A percentile compares a stretch with the other conserved stretches of the same genome.
Evolutionary conservation across 1,140 invertebrate genomes (phyloP).

Genomic region (Mylabris phalerata): DNA sequence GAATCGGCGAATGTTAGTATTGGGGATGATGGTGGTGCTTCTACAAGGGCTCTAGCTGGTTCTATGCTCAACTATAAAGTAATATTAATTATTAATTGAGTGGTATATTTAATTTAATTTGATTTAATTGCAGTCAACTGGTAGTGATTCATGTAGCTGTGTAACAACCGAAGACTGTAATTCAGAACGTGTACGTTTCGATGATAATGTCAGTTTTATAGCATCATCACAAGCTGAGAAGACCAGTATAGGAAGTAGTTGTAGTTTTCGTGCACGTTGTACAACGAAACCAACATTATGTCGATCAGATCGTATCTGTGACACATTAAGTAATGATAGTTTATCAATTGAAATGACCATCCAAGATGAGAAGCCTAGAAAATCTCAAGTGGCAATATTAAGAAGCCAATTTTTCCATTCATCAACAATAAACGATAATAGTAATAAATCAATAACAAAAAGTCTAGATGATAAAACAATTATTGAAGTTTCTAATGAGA

Average conservation of each 20-base stretch:
- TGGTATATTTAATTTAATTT: no score
- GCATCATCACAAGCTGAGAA: slow-evolving; percentile 34
- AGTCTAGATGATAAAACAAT: slow-evolving; percentile 37
- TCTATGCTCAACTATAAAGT: slow-evolving; percentile 68
- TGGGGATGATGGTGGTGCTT: slow-evolving; percentile 59
- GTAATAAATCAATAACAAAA: slow-evolving; percentile 26
- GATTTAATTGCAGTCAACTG: slow-evolving; percentile 26
- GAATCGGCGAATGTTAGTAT: slow-evolving; percentile 48
- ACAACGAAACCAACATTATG: slow-evolving; percentile 11
- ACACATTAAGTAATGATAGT: slow-evolving; percentile 37
- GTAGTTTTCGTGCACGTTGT: slow-evolving; percentile 34
- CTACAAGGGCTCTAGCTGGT: slow-evolving; percentile 68
- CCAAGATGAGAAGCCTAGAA: slow-evolving; percentile 29
- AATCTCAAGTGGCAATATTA: slow-evolving; percentile 34
- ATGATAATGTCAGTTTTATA: slow-evolving; percentile 47
- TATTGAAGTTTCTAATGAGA: slow-evolving; percentile 39
- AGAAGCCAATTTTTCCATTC: slow-evolving; percentile 38
- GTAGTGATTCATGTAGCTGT: slow-evolving; percentile 38
- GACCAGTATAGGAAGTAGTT: slow-evolving; percentile 39
- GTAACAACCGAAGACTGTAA: slow-evolving; percentile 49
- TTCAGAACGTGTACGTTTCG: slow-evolving; percentile 53
- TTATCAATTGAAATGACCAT: slow-evolving; percentile 34
- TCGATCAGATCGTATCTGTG: slow-evolving; percentile 17
- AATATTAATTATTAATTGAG: slow-evolving; percentile 17
- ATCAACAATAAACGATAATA: slow-evolving; percentile 19